Base-by-base conservation (phyloP, 1,140 invertebrate genomes). In the Drosophila insularis region DNA sequence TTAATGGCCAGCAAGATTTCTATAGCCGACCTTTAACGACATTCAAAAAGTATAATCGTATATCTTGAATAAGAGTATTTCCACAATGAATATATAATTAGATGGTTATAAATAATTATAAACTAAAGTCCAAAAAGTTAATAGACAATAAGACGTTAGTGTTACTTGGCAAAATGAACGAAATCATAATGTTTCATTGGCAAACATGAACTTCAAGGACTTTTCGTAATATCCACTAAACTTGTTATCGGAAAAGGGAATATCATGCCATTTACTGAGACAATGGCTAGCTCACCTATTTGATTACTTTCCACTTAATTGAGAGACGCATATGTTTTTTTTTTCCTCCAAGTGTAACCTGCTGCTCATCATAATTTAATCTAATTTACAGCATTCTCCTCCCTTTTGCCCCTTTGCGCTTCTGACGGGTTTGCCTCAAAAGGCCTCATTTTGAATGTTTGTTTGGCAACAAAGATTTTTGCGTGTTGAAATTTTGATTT, bases 381-480 rank as follows among this genome's bases (percentile, higher is more conserved):
- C 55, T 58, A 31, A 58, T 35, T 58, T 58, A 58, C 55, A 35
- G 31, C 14, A 35, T 31, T 10, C 5, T 27, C 1, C 31, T 35
- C 27, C 21, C 17, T 50, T 58, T 58, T 17, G 31, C 55, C 14
- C 1, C 31, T 14, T 11, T 10, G 27, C 13, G 2, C 6, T 32
- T 32, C 8, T 5, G 27, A 35, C 27, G 32, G 27, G 27, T 27
- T 27, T 27, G 27, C 55, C 17, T 58, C 27, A 27, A 27, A 27
- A 27, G 27, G 32, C 32, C 32, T 35, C 27, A n/a, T 31, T 17
- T 35, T 58, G n/a, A 19, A 10, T 58, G 55, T 58, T 58, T 58
- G 55, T 58, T 58, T 58, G 55, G 55, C 55, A 58, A 58, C 55
- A 58, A 58, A 58, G 27, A 58, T 35, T 58, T 50, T 58, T 58